A percentile compares a stretch with the other conserved stretches of the same genome.
phyloP scores from a whole-genome alignment of 2,888 invertebrate species.

The Melanostoma scalare region DNA sequence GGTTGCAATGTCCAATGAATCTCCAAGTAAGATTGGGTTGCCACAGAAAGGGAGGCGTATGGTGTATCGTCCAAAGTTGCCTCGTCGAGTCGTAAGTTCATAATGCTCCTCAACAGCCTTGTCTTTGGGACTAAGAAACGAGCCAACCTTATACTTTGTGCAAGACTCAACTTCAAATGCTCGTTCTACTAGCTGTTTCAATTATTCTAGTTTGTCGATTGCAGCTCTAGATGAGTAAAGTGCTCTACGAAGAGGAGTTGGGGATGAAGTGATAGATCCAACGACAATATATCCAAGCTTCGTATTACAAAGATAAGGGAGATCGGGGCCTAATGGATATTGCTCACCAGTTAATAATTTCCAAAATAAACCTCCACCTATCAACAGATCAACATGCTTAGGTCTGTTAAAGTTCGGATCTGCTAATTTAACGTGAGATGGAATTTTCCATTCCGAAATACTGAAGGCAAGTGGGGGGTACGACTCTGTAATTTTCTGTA shows the following conservation, averaged over 20 bases:
- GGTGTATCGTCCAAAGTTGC: background rate
- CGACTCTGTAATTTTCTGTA: constrained; percentile 2
- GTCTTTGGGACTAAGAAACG: constrained; percentile 8
- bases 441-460: background rate
- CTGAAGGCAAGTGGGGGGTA: constrained; percentile 1
- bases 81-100: background rate
- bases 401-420: constrained; percentile 9
- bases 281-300: background rate
- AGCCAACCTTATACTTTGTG: background rate
- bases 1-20: background rate
- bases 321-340: constrained; percentile 7
- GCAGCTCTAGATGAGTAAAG: background rate
- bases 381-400: background rate
- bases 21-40: background rate
- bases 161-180: background rate
- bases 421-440: background rate
- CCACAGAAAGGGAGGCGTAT: background rate
- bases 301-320: constrained; percentile 1
- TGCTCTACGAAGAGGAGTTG: constrained; percentile 3
- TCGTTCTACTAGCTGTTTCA: background rate
- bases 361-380: constrained; percentile 13
- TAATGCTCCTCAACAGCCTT: constrained; percentile 1
- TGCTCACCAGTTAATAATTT: constrained; percentile 7
- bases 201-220: background rate
- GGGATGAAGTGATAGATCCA: background rate